Conservation (phyloP, 1,140 invertebrate species). For the Trachymyrmex septentrionalis region DNA sequence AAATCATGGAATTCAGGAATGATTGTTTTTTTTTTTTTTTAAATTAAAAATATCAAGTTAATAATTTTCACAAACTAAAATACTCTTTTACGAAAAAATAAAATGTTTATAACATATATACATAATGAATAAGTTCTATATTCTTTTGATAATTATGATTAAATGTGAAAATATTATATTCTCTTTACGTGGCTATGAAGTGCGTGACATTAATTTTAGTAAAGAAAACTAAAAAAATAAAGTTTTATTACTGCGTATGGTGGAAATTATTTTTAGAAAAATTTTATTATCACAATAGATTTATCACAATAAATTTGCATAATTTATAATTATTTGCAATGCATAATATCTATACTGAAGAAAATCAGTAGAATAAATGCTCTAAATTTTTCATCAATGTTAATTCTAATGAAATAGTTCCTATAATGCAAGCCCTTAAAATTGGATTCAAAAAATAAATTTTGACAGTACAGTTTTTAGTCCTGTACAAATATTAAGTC, state of each 20-base stretch:
- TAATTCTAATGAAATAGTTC: too few relatives aligned
- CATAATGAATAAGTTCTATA: neutral
- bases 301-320: neutral
- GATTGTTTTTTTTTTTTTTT: neutral
- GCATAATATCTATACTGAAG: neutral
- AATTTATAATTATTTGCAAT: neutral
- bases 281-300: neutral
- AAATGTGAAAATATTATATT: neutral
- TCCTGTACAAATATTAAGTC: too few relatives aligned
- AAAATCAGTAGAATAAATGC: too few relatives aligned
- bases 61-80: neutral
- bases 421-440: too few relatives aligned
- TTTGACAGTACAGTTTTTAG: too few relatives aligned
- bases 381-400: too few relatives aligned
- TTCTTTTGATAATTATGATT: neutral
- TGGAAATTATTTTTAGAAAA: neutral
- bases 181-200: neutral
- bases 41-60: neutral
- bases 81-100: neutral
- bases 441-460: too few relatives aligned
- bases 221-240: neutral
- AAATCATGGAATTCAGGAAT: neutral
- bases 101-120: neutral
- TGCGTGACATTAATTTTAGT: neutral
- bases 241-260: neutral